phyloP scores from a whole-genome alignment of 2,888 invertebrate species.

The Isoperla grammatica region DNA sequence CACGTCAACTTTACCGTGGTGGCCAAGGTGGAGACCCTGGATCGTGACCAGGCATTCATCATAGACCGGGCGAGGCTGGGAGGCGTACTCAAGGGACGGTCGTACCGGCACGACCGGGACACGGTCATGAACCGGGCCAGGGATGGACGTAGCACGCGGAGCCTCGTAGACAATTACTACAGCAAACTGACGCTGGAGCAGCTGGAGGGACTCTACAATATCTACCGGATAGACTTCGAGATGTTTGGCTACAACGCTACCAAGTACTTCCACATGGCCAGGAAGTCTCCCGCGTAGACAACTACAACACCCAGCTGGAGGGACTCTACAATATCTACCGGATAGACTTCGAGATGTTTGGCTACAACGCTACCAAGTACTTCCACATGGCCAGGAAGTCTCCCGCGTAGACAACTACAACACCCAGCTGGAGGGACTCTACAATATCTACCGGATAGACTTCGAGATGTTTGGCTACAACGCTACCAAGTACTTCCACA shows the following conservation, averaged over 20 bases:
- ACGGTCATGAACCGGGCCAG: constrained; percentile 45
- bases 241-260: constrained; percentile 60
- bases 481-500: constrained; percentile 39
- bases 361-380: constrained; percentile 50
- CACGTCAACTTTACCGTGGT: constrained; percentile 59
- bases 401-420: constrained; percentile 45
- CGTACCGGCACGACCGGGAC: not conserved
- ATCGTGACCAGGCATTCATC: constrained; percentile 43
- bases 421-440: constrained; percentile 45
- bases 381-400: constrained; percentile 20
- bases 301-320: constrained; percentile 42
- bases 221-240: constrained; percentile 62
- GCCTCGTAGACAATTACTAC: constrained; percentile 46
- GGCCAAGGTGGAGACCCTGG: constrained; percentile 58
- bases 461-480: constrained; percentile 66
- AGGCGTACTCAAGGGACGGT: not conserved
- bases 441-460: constrained; percentile 59
- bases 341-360: constrained; percentile 64
- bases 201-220: constrained; percentile 50
- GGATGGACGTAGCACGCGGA: constrained; percentile 49
- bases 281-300: constrained; percentile 39
- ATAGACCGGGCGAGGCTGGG: not conserved
- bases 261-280: constrained; percentile 32
- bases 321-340: constrained; percentile 58
- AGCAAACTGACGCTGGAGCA: constrained; percentile 14